A percentile compares a stretch with the other conserved stretches of the same genome.
Evolutionary conservation across 2,113 vertebrate species (phyloP).

Genomic region (Cettia cetti): DNA sequence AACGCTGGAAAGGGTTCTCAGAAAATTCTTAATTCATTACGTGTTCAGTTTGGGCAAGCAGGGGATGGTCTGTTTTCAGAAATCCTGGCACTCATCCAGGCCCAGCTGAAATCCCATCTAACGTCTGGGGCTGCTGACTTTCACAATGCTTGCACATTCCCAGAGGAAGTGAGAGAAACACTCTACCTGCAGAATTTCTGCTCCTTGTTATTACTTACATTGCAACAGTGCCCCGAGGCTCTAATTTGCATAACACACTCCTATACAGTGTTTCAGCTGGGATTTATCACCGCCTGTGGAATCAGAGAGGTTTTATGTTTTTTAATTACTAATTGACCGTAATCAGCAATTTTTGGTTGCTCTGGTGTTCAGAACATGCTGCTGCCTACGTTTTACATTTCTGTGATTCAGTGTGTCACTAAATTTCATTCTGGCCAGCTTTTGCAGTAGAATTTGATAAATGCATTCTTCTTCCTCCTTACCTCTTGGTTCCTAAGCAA

Average conservation of each 20-base stretch:
- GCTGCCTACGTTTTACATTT: not conserved
- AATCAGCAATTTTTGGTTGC: not conserved
- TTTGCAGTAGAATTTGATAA: not conserved
- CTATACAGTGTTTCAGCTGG: not conserved
- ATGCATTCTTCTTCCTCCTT: not conserved
- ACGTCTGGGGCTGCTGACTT: not conserved
- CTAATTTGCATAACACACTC: not conserved
- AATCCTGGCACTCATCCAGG: not conserved
- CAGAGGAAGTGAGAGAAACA: not conserved
- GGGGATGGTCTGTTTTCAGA: not conserved
- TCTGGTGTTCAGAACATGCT: not conserved
- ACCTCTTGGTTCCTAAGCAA: not conserved
- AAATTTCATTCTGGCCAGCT: not conserved
- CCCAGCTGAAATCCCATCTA: not conserved
- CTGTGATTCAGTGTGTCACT: not conserved
- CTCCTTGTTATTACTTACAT: not conserved
- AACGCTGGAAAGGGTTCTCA: not conserved
- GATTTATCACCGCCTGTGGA: not conserved
- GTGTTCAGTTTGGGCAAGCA: not conserved
- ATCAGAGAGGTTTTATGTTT: not conserved
- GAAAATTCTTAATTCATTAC: not conserved
- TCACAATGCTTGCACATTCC: not conserved
- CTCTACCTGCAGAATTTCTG: not conserved
- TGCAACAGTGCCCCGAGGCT: not conserved
- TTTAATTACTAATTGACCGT: conserved; percentile 5